Evolutionary conservation across 2,113 vertebrate genomes (phyloP), one percentile per base, ranked within the genome.

Genomic region (Hystrix brachyura): DNA sequence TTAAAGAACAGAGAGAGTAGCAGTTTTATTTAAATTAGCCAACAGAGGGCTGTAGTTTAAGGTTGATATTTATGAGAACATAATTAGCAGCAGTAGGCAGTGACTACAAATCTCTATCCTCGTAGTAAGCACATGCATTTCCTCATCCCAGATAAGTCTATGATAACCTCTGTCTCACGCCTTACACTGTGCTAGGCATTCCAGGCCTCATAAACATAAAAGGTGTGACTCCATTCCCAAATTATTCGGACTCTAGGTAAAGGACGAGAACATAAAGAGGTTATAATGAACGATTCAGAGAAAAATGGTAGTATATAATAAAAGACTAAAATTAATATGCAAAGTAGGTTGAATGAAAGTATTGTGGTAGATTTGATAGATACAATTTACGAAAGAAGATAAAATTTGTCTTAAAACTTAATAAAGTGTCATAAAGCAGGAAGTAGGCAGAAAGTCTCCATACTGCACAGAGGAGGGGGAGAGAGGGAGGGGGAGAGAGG

Each of bases 21-120:
- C 29, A 43, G 38, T 87, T 95, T 94, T 92, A 87, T 74, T 93
- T 94, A 83, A 97, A 97, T 93, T 87, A 95, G 64, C 94, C 87
- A 96, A 78, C 53, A 38, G 92, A 96, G 90, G 94, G 38, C 62
- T 96, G n/a, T 90, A 87, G 57, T 94, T 96, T 76, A 94, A 87
- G 19, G 64, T 17, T 90, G 67, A 57, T 85, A 96, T 96, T 92
- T 94, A 95, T 78, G 84, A 76, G 74, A 84, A 71, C 34, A 57
- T 92, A 96, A 96, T 95, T 97, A 95, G n/a, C 19, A 81, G 76
- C 59, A 71, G 34, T 71, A 96, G 69, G 90, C 59, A 92, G 38
- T 90, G 32, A 83, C 48, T 71, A 34, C 23, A 87, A 67, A 87
- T 85, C 62, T 87, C 29, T 17, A 80, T 1, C 84, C 46, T 23